Conservation (phyloP, 2,797 vertebrate species). For the Sebastiscus tertius region DNA sequence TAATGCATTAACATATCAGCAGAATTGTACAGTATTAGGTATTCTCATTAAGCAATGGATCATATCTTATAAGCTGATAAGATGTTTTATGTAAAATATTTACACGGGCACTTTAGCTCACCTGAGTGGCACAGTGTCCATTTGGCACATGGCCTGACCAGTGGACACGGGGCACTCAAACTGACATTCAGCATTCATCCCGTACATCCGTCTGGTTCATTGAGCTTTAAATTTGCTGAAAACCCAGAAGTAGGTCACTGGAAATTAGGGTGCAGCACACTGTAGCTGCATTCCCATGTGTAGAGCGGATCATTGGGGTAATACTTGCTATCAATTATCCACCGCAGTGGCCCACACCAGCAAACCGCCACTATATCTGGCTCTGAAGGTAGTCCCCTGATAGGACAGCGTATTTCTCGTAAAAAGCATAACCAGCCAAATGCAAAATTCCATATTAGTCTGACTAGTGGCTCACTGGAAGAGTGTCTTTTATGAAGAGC, state of each 20-base stretch:
- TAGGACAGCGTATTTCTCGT: conserved; percentile 13
- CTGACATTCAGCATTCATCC: not conserved
- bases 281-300: conserved; percentile 39
- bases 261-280: conserved; percentile 38
- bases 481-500: not conserved
- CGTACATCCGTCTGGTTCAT: conserved; percentile 24
- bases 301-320: conserved; percentile 36
- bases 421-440: conserved; percentile 8
- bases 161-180: not conserved
- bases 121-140: not conserved
- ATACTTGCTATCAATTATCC: conserved; percentile 52
- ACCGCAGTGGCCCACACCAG: conserved; percentile 19
- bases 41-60: not conserved
- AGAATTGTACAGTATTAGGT: not conserved
- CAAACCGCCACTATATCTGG: conserved; percentile 11
- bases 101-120: not conserved
- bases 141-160: not conserved
- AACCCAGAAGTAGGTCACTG: conserved; percentile 33
- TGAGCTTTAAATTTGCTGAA: conserved; percentile 27
- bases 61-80: not conserved
- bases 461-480: not conserved
- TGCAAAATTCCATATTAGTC: not conserved
- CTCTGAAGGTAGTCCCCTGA: conserved; percentile 21
- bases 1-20: not conserved
- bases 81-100: not conserved